Evolutionary conservation across 1,140 invertebrate genomes (phyloP), one percentile per base, ranked within the genome.

Genomic region (Harlomillsia oculata): DNA sequence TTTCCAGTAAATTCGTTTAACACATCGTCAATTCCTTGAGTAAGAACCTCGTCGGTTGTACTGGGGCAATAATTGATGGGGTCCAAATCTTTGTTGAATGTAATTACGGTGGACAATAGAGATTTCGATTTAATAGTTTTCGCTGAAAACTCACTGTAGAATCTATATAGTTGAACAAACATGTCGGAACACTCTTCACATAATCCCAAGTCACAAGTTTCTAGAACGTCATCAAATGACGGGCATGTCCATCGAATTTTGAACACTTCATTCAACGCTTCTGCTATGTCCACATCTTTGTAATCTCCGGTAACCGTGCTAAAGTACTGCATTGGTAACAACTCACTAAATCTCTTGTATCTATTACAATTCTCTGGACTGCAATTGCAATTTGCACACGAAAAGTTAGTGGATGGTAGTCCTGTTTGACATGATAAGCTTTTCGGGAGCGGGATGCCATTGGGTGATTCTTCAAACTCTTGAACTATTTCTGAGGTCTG

Each of bases 171-270:
- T 20, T 56, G 43, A 13, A 39, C 21, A 29, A 56, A 41, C 21
- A 56, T 13, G n/a, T 14, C 41, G 20, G 26, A 32, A 41, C 54
- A 56, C 34, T 48, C 20, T 6, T 30, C 26, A 49, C 54, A 56
- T 28, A 56, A 26, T n/a, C 26, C 25, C 18, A 48, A 41, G 30
- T 49, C 32, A 5, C 39, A 32, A 16, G 30, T 37, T 16, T 28
- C 11, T 23, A 28, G 43, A 43, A 53, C 14, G 14, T 53, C 34
- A 0, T 25, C 18, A 30, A 36, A 53, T 13, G 28, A 30, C 2
- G 9, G 14, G n/a, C 36, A 41, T 28, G 51, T 43, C 51, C 51
- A 44, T 9, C 51, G 26, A 30, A 53, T 53, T 30, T 53, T 53
- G 30, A 43, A 53, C 18, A 53, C 18, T 43, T 53, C 51, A 30